Percentiles rank a stretch among this genome's conserved stretches.
phyloP scores from a whole-genome alignment of 2,888 invertebrate genomes.

The Drosophila lutescens region DNA sequence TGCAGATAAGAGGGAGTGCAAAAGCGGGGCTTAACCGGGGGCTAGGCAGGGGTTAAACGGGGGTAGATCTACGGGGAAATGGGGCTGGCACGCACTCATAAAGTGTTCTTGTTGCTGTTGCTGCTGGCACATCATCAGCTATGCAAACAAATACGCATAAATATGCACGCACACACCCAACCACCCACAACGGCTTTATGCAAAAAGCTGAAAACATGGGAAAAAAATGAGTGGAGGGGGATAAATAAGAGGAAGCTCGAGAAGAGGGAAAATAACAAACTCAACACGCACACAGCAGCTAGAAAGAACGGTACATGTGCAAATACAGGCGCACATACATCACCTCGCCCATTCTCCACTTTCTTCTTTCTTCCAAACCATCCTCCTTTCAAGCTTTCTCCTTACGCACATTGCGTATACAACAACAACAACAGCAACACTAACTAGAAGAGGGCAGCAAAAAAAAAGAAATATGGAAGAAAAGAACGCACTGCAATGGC shows the following conservation, averaged over 20 bases:
- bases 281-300: conserved; percentile 56
- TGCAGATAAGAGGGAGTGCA: conserved; percentile 12
- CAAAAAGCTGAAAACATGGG: conserved; percentile 32
- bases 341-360: conserved; percentile 2
- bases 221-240: neutral
- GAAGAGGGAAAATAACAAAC: conserved; percentile 39
- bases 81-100: conserved; percentile 61
- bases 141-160: conserved; percentile 82
- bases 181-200: conserved; percentile 40
- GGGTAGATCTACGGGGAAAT: conserved; percentile 37
- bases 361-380: neutral
- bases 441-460: conserved; percentile 18
- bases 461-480: conserved; percentile 16
- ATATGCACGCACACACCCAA: conserved; percentile 68
- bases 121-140: conserved; percentile 73
- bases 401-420: conserved; percentile 70
- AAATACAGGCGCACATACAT: conserved; percentile 46
- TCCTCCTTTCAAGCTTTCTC: conserved; percentile 39
- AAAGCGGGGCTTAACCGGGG: neutral
- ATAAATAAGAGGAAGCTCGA: conserved; percentile 27
- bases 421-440: conserved; percentile 23
- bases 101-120: conserved; percentile 49
- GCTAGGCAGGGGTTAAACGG: conserved; percentile 10
- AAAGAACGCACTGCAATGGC: conserved; percentile 61
- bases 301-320: conserved; percentile 63